Evolutionary conservation across 2,888 invertebrate species (phyloP), one percentile per base, ranked within the genome.

Genomic region (Glaucopsyche alexis): DNA sequence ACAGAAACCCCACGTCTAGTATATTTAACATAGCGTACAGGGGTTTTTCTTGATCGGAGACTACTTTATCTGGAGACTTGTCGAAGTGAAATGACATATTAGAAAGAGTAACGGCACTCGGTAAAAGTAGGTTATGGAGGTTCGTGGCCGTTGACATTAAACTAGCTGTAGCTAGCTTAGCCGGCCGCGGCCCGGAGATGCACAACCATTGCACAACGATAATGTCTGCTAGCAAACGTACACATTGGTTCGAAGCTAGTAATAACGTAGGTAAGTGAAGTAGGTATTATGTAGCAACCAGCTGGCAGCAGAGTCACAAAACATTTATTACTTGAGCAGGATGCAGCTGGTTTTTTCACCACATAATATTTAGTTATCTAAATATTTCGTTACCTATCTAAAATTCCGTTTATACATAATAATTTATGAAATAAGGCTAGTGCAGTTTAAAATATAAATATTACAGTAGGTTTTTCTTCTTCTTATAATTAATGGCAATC

Each of bases 71-170:
- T 60, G 60, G 29, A 7, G 60, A 60, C 60, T 29, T 60, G 4
- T 14, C 29, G 29, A 13, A 60, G 60, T 13, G 13, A 60, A 60
- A 13, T 60, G 60, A 16, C 29, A 60, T 29, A 60, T 60, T 60
- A 60, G 60, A 60, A 14, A 29, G 60, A 29, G 60, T 60, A 60
- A 60, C 60, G 60, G 60, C 29, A 60, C 60, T 60, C 29, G 29
- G 60, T 60, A 60, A 60, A 60, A 60, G 60, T 60, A 60, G 60
- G 60, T 38, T 60, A 60, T 60, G 60, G 60, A 60, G 60, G 29
- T 38, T 29, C 9, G 60, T 13, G 60, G 60, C 29, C 29, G 29
- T 11, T 7, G 16, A 29, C 9, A 13, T 11, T 60, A 60, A 60
- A 60, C 47, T 60, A 29, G 11, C 13, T 60, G 13, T 38, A 38